phyloP scores from a whole-genome alignment of 2,888 invertebrate genomes.

The Lamellibrachia satsuma region DNA sequence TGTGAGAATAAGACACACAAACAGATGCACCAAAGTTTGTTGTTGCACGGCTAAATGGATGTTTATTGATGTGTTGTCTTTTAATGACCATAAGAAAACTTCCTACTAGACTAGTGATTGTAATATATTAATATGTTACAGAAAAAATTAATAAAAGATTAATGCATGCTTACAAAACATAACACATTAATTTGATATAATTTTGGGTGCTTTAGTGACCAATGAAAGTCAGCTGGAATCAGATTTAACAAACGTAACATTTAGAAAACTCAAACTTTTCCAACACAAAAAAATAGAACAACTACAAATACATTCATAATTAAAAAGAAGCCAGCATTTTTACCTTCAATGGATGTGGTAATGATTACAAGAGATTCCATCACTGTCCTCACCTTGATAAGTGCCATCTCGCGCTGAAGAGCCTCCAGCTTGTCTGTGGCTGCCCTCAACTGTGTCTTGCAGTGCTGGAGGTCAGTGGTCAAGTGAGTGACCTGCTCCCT shows the following conservation, averaged over 20 bases:
- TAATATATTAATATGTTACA: no score
- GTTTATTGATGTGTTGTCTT: not conserved
- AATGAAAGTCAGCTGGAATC: no score
- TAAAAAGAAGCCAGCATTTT: no score
- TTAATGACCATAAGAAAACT: not conserved
- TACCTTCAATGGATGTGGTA: not conserved
- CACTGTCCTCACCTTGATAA: not conserved
- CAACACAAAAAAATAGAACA: no score
- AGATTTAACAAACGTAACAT: no score
- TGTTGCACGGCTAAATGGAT: not conserved
- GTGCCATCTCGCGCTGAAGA: constrained; percentile 19
- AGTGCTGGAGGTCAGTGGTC: constrained; percentile 44
- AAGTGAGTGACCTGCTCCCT: constrained; percentile 50
- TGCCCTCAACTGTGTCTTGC: constrained; percentile 25
- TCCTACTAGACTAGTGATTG: not conserved
- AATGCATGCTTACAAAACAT: not conserved
- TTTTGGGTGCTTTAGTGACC: not conserved
- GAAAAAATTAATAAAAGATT: not conserved
- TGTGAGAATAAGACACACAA: not conserved
- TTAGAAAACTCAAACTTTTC: no score
- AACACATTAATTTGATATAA: not conserved
- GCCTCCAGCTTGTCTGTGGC: constrained; percentile 21
- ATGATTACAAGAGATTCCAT: not conserved
- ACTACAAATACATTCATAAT: no score
- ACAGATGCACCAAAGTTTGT: not conserved